phyloP scores from a whole-genome alignment of 2,113 vertebrate genomes.

The Glaucomys volans region DNA sequence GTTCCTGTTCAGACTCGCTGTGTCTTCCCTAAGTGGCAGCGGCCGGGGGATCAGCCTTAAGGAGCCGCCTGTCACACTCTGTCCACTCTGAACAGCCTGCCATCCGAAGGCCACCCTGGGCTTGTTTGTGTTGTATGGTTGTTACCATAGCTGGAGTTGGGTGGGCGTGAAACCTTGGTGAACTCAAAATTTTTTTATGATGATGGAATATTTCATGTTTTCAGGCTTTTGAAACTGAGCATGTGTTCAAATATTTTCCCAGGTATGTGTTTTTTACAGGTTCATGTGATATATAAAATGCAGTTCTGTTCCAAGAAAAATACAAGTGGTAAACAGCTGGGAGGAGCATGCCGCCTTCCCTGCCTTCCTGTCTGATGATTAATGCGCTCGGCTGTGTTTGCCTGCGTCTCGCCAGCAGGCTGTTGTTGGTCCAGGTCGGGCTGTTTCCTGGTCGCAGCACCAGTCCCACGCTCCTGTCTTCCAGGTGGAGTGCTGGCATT shows the following conservation, averaged over 20 bases:
- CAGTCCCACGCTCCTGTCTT: conserved; percentile 66
- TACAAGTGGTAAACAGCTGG: conserved; percentile 74
- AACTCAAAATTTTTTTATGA: conserved; percentile 73
- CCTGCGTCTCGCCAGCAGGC: conserved; percentile 76
- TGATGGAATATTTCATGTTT: conserved; percentile 77
- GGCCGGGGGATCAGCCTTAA: neutral
- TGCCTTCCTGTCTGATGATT: conserved; percentile 77
- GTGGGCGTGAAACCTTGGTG: conserved; percentile 71
- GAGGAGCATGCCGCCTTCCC: conserved; percentile 70
- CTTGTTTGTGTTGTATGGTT: too few relatives aligned
- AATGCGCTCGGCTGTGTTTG: conserved; percentile 73
- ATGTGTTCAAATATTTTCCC: conserved; percentile 70
- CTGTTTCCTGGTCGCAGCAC: conserved; percentile 67
- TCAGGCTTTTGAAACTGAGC: conserved; percentile 33
- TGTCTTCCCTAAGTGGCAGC: neutral
- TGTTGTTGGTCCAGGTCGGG: conserved; percentile 75
- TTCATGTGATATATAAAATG: conserved; percentile 83
- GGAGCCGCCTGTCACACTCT: neutral
- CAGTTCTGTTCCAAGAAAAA: conserved; percentile 83
- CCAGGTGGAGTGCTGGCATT: conserved; percentile 73
- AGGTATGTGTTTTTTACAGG: conserved; percentile 77
- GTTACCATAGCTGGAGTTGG: conserved; percentile 64
- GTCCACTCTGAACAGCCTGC: neutral
- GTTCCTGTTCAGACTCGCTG: neutral
- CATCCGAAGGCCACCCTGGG: too few relatives aligned